phyloP scores from a whole-genome alignment of 2,797 vertebrate genomes.

The Silurus aristotelis region DNA sequence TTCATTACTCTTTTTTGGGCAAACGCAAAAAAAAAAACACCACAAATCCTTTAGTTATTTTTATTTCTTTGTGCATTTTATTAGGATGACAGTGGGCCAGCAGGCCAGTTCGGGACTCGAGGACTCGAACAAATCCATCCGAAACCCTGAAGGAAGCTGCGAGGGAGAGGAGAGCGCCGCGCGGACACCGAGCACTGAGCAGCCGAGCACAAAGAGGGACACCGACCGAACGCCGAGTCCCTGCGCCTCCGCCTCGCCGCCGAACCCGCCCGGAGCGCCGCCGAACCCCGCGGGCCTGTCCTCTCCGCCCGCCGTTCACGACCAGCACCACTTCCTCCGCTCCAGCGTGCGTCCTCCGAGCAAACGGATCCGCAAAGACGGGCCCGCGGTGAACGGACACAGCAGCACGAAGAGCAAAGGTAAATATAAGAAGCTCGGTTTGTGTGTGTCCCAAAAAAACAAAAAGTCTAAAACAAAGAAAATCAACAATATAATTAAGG shows the following conservation, averaged over 20 bases:
- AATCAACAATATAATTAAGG: no score
- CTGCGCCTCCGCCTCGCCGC: constrained; percentile 67
- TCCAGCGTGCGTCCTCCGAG: constrained; percentile 97
- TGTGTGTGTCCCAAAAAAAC: constrained; percentile 46
- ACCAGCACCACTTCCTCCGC: constrained; percentile 99
- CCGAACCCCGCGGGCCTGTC: constrained; percentile 65
- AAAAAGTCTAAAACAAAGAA: background rate
- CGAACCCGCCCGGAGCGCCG: constrained; percentile 64
- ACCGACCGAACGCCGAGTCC: constrained; percentile 81
- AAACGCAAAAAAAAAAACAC: constrained; percentile 53
- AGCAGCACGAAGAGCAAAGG: constrained; percentile 88
- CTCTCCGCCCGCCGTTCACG: constrained; percentile 78
- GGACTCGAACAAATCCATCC: constrained; percentile 86
- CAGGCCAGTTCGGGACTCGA: constrained; percentile 88
- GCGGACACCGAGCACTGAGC: constrained; percentile 78
- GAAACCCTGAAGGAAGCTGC: constrained; percentile 83
- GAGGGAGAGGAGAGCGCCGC: constrained; percentile 87
- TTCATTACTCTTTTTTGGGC: constrained; percentile 71
- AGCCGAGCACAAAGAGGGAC: constrained; percentile 93
- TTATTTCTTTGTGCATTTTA: constrained; percentile 59
- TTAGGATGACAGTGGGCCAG: constrained; percentile 96
- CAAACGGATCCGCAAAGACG: constrained; percentile 96
- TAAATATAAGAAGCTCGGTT: constrained; percentile 51
- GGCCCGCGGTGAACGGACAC: constrained; percentile 81
- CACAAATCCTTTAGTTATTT: background rate